Evolutionary conservation across 2,888 invertebrate genomes (phyloP), one percentile per base, ranked within the genome.

Genomic region (Pharmacophagus antenor): DNA sequence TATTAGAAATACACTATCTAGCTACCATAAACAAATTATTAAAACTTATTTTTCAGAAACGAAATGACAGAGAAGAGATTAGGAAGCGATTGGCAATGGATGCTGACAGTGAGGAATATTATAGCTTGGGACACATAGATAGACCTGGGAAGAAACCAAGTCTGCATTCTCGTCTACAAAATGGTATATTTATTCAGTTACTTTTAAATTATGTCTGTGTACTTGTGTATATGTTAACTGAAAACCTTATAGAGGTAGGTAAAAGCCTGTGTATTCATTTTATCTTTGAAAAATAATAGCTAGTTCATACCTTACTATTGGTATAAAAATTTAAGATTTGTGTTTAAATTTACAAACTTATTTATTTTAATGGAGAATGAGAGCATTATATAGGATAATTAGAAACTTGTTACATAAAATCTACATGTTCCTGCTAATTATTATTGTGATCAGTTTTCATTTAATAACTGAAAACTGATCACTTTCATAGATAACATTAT

Each of bases 31-130:
- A 42, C 48, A 42, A 48, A 18, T 23, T 22, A 54, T n/a, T 15
- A 22, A 47, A 47, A 21, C n/a, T 37, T 46, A 12, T 21, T 53
- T 56, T 93, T 61, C 92, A 97, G 95, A 94, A 96, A 84, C 94
- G 95, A 74, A 97, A 96, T 93, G 97, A 98, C 79, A 92, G 98
- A 58, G 98, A 98, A 85, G 97, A 98, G 86, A 98, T 98, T 70
- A 93, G 97, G 63, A 93, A 95, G 71, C 92, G 97, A 63, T 88
- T 98, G 79, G 98, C 98, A 0, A 95, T 96, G 95, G 96, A 95
- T 17, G 92, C 94, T 55, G 95, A 96, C 71, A 91, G 92, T 55
- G 96, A 96, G 71, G 95, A 95, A 70, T 94, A 94, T 74, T 92
- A 92, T 70, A 92, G 92, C 69, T 88, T 92, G 77, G 91, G 91